Percentiles rank a stretch among this genome's conserved stretches.
Evolutionary conservation across 2,888 invertebrate genomes (phyloP).

Genomic region (Dastarcus helophoroides): DNA sequence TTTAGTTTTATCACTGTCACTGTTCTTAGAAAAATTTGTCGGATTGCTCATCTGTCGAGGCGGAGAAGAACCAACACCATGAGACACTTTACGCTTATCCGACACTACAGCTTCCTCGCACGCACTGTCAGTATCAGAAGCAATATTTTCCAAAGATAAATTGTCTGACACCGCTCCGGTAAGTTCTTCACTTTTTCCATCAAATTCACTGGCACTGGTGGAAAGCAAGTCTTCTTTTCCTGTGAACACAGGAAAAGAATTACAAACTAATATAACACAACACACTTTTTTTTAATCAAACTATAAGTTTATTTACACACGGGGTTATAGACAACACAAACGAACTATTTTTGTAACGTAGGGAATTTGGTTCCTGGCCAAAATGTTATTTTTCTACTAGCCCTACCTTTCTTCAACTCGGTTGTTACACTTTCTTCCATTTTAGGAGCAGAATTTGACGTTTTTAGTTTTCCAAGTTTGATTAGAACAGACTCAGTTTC

Average conservation of each 20-base stretch:
- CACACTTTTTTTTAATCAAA: constrained; percentile 16
- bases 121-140: constrained; percentile 15
- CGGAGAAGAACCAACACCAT: constrained; percentile 53
- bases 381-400: constrained; percentile 60
- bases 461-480: constrained; percentile 28
- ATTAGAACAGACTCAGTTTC: constrained; percentile 35
- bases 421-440: constrained; percentile 12
- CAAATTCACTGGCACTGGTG: constrained; percentile 19
- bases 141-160: constrained; percentile 18
- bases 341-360: constrained; percentile 20
- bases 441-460: constrained; percentile 17
- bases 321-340: constrained; percentile 19
- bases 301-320: constrained; percentile 18
- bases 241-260: constrained; percentile 27
- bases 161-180: constrained; percentile 10
- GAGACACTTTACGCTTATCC: constrained; percentile 40
- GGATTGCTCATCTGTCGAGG: too few species aligned
- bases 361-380: constrained; percentile 58
- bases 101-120: constrained; percentile 17
- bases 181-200: too few species aligned
- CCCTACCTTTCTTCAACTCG: constrained; percentile 55
- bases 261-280: constrained; percentile 14
- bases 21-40: too few species aligned
- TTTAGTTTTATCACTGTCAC: constrained; percentile 1
- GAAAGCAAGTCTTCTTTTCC: constrained; percentile 22